Evolutionary conservation across 1,140 invertebrate species (phyloP), one percentile per base, ranked within the genome.

Genomic region (Cydia pomonella): DNA sequence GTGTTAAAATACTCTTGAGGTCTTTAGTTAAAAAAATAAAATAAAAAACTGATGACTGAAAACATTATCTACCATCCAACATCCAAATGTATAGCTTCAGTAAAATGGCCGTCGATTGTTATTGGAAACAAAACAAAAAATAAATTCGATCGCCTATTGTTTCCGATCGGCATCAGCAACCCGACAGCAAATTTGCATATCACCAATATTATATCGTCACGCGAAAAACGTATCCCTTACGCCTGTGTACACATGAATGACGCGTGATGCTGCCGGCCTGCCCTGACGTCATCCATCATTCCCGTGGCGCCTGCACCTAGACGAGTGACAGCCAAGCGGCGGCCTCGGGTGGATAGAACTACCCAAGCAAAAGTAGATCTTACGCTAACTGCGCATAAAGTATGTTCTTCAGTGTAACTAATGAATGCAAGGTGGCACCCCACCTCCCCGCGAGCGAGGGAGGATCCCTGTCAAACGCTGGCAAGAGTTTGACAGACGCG

Each of bases 211-310:
- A 92, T 92, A 92, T 90, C 90, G 89, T 92, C 91, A 91, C 88
- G 86, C 89, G 91, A 92, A 92, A 92, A 92, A 92, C 91, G 90
- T 92, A 92, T 92, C 89, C 91, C 91, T 91, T 92, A 92, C 91
- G 91, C 86, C 89, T 92, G 87, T 90, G 87, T 92, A 91, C 91
- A 92, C 91, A 92, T 89, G 91, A 92, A 92, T 92, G 91, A 92
- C 91, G 91, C 89, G 91, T 89, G 89, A 92, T 92, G 91, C 89
- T 91, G 90, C 89, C 89, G 89, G 90, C 89, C 91, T 91, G 88
- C 87, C 86, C 90, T 90, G 90, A 91, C 91, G 91, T 90, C 91
- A 93, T 93, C 91, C 90, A 93, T 93, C 91, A 93, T 93, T 92
- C 90, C 81, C 87, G 84, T 91, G 91, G 90, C 91, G 90, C 91